Evolutionary conservation across 2,797 vertebrate species (phyloP).

Genomic region (Carapus acus): DNA sequence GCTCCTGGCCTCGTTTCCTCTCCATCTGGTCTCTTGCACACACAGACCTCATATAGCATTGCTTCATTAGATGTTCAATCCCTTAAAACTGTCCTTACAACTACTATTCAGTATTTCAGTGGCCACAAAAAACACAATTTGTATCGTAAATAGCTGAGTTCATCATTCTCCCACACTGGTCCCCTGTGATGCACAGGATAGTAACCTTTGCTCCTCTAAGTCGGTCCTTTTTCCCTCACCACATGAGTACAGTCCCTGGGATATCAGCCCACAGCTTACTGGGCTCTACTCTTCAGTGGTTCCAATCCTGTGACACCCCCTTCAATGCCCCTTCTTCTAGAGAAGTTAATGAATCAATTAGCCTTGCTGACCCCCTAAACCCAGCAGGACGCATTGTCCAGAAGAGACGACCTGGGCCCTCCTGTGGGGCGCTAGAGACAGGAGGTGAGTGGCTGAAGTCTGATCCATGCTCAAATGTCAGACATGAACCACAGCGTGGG

Average conservation of each 20-base stretch:
- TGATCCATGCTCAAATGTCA: conserved; percentile 79
- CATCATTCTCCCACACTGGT: conserved; percentile 7
- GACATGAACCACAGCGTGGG: too few relatives aligned
- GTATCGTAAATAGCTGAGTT: conserved; percentile 54
- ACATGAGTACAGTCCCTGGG: conserved; percentile 51
- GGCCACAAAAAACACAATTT: conserved; percentile 1
- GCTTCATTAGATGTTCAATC: too few relatives aligned
- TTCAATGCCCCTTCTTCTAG: conserved; percentile 49
- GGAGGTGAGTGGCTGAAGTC: conserved; percentile 62
- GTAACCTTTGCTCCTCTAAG: conserved; percentile 48
- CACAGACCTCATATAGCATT: too few relatives aligned
- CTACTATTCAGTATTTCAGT: too few relatives aligned
- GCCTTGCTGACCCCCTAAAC: conserved; percentile 70
- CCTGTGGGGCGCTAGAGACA: conserved; percentile 13
- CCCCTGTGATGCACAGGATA: conserved; percentile 29
- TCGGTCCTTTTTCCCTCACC: conserved; percentile 31
- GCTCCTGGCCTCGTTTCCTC: too few relatives aligned
- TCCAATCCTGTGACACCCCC: conserved; percentile 42
- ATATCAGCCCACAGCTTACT: conserved; percentile 45
- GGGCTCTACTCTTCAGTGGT: conserved; percentile 38
- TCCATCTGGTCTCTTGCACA: too few relatives aligned
- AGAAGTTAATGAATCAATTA: conserved; percentile 95
- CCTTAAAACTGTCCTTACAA: too few relatives aligned
- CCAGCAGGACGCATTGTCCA: conserved; percentile 54
- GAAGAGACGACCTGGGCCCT: conserved; percentile 23